These are phyloP conservation scores for Chaetorhynchus papuensis DNA, from an alignment of 2,113 vertebrate species.

Conservation along the genomic window DNA sequence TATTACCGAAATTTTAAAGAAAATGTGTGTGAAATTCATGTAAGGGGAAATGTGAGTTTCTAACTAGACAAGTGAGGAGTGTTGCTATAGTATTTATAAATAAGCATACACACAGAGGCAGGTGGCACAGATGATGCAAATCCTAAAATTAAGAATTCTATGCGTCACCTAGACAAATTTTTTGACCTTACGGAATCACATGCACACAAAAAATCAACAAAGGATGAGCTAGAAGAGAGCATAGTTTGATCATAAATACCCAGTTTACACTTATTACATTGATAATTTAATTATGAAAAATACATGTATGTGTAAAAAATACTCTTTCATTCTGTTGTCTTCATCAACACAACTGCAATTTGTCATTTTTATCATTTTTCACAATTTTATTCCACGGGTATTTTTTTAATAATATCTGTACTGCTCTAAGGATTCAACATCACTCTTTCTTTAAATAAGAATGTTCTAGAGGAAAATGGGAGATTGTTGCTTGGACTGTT, in stretches of 20 bases:
- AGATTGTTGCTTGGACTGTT: background rate
- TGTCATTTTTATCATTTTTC: background rate
- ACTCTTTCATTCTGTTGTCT: background rate
- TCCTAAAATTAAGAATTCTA: background rate
- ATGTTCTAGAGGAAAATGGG: background rate
- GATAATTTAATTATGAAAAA: background rate
- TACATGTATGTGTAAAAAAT: background rate
- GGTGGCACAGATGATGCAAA: background rate
- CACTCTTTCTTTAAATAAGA: background rate
- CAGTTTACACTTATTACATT: background rate
- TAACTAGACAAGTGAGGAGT: background rate
- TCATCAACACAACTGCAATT: background rate
- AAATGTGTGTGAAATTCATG: background rate
- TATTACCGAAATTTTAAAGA: background rate
- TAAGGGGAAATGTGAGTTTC: background rate
- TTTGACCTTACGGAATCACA: background rate
- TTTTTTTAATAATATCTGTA: background rate
- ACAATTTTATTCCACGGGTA: background rate
- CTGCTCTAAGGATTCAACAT: background rate
- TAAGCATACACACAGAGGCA: background rate
- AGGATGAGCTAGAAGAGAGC: background rate
- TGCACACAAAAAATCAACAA: background rate
- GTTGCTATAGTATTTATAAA: background rate
- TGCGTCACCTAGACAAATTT: background rate
- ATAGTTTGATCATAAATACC: background rate